Percentiles rank a stretch among this genome's conserved stretches.
phyloP scores from a whole-genome alignment of 2,888 invertebrate genomes.

The Selenia dentaria region DNA sequence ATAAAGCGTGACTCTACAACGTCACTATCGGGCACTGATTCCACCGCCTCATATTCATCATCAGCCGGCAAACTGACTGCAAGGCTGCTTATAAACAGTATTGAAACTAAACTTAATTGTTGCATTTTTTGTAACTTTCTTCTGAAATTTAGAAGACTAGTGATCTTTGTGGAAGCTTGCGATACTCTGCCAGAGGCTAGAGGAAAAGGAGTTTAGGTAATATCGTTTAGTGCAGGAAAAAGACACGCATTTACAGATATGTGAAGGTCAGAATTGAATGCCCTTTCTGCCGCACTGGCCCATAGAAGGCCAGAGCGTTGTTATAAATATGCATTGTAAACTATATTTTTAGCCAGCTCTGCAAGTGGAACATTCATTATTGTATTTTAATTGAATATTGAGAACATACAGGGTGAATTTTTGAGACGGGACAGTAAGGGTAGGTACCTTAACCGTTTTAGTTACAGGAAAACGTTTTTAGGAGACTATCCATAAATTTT shows the following conservation, averaged over 20 bases:
- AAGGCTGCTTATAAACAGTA: constrained; percentile 32
- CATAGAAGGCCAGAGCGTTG: neutral
- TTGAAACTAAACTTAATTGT: constrained; percentile 18
- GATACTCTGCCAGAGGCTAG: constrained; percentile 24
- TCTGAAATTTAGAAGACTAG: constrained; percentile 6
- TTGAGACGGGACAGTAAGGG: no score
- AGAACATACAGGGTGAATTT: no score
- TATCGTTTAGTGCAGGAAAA: no score
- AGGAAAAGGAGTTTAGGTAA: no score
- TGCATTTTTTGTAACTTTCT: constrained; percentile 14
- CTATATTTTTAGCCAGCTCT: no score
- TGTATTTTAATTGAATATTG: no score
- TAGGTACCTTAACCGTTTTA: no score
- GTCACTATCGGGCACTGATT: constrained; percentile 24
- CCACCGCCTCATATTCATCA: constrained; percentile 38
- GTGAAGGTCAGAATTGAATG: neutral
- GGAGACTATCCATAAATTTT: no score
- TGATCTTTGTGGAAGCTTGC: constrained; percentile 20
- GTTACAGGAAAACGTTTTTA: no score
- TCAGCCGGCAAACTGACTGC: constrained; percentile 22
- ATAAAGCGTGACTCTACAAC: no score
- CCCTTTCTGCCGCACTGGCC: neutral
- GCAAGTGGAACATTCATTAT: no score
- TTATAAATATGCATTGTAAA: neutral
- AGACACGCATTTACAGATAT: no score